A percentile compares a stretch with the other conserved stretches of the same genome.
phyloP scores from a whole-genome alignment of 2,113 vertebrate genomes.

The Asarcornis scutulata region DNA sequence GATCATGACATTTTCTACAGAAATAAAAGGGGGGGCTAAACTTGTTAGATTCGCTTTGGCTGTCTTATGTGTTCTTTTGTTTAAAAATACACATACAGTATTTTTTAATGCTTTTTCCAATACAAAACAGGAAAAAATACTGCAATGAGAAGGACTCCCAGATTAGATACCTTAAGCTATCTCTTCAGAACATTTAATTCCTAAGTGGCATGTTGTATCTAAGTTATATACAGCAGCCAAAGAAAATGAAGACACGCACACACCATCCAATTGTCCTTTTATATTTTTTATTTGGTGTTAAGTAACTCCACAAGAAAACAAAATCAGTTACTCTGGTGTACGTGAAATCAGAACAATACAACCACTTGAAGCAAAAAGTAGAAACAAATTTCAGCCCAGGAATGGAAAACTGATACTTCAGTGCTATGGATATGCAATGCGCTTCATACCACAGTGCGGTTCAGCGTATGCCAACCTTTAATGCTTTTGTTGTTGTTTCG shows the following conservation, averaged over 20 bases:
- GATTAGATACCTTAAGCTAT: background rate
- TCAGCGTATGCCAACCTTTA: slow-evolving; percentile 82
- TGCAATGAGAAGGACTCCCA: background rate
- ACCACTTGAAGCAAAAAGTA: slow-evolving; percentile 85
- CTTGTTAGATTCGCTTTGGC: background rate
- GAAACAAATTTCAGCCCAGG: slow-evolving; percentile 80
- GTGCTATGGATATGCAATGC: slow-evolving; percentile 81
- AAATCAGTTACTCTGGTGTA: slow-evolving; percentile 95
- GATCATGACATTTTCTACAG: background rate
- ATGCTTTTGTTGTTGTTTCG: slow-evolving; percentile 57
- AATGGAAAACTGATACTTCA: slow-evolving; percentile 81
- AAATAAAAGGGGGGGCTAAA: background rate
- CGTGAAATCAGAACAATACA: slow-evolving; percentile 94
- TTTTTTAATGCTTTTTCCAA: background rate
- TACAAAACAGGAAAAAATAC: background rate
- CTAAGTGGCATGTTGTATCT: background rate
- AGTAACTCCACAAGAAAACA: slow-evolving; percentile 99
- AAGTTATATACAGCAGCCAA: fast-evolving
- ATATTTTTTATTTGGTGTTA: slow-evolving; percentile 98
- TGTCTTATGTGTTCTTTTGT: background rate
- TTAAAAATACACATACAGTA: background rate
- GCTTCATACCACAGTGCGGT: slow-evolving; percentile 83
- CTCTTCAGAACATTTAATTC: background rate
- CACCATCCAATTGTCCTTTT: slow-evolving; percentile 60
- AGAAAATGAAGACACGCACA: background rate